phyloP scores from a whole-genome alignment of 2,797 vertebrate species.

The Eulemur rubriventer region DNA sequence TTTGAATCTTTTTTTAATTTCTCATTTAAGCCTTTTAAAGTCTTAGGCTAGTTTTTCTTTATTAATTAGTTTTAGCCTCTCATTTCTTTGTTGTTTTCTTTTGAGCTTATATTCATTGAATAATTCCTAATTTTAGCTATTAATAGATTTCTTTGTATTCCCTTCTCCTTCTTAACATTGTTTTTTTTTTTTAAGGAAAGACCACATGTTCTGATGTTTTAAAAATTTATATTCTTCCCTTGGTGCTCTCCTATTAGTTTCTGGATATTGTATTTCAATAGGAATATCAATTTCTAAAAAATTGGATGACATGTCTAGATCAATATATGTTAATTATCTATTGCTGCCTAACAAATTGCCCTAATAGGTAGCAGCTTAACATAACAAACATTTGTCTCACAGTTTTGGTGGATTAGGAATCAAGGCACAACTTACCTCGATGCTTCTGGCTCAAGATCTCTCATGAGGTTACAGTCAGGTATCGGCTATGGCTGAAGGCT shows the following conservation, averaged over 20 bases:
- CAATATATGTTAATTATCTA: background rate
- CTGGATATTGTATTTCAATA: background rate
- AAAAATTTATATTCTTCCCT: background rate
- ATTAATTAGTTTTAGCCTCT: background rate
- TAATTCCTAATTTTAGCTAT: background rate
- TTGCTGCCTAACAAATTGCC: background rate
- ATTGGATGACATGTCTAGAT: background rate
- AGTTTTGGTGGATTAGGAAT: background rate
- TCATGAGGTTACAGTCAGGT: background rate
- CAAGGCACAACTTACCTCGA: background rate
- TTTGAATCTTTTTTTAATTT: background rate
- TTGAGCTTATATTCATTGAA: background rate
- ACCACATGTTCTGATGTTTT: background rate
- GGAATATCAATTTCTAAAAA: background rate
- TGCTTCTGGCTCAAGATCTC: background rate
- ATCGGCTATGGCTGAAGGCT: background rate
- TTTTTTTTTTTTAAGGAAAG: background rate
- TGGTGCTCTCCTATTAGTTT: background rate
- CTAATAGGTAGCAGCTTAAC: background rate
- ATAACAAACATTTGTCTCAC: background rate
- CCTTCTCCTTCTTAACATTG: background rate
- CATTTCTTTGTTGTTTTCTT: slow-evolving; percentile 15
- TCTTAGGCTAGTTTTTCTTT: background rate
- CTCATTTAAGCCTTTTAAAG: slow-evolving; percentile 7
- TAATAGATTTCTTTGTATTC: background rate